A percentile compares a stretch with the other conserved stretches of the same genome.
These are phyloP conservation scores for Hyles vespertilio DNA, from an alignment of 1,140 invertebrate genomes.

Conservation along the genomic window DNA sequence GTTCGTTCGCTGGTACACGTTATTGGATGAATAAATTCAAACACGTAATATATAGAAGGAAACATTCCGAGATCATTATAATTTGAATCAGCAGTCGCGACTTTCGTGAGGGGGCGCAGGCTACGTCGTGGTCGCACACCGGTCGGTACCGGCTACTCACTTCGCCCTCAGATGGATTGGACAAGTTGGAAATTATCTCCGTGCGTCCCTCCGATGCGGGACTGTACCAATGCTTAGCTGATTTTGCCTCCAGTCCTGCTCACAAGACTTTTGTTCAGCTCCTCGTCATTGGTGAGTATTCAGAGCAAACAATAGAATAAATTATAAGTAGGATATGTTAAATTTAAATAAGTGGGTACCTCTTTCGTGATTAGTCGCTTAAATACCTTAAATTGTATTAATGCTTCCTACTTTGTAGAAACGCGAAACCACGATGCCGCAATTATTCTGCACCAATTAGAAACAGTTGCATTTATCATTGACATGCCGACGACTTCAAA, in stretches of 20 bases:
- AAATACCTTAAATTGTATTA: too few species aligned
- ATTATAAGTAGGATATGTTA: too few species aligned
- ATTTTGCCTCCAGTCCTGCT: slow-evolving; percentile 48
- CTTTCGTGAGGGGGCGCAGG: slow-evolving; percentile 36
- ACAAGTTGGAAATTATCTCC: slow-evolving; percentile 40
- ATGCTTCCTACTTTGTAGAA: too few species aligned
- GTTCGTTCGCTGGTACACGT: too few species aligned
- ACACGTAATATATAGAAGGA: not conserved
- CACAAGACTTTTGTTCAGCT: slow-evolving; percentile 50
- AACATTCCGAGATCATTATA: not conserved
- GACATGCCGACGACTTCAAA: too few species aligned
- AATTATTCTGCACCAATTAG: too few species aligned
- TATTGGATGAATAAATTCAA: not conserved
- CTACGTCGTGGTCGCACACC: slow-evolving; percentile 26
- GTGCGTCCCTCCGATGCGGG: slow-evolving; percentile 49
- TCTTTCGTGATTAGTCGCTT: too few species aligned
- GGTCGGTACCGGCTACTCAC: slow-evolving; percentile 44
- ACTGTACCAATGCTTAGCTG: slow-evolving; percentile 50
- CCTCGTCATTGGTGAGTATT: slow-evolving; percentile 48
- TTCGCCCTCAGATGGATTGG: slow-evolving; percentile 32
- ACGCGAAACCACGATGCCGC: too few species aligned
- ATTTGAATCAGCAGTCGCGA: slow-evolving; percentile 57
- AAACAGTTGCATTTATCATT: too few species aligned
- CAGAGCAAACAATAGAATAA: too few species aligned
- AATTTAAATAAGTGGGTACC: too few species aligned